Evolutionary conservation across 2,113 vertebrate species (phyloP).

Genomic region (Pseudorectes ferrugineus): DNA sequence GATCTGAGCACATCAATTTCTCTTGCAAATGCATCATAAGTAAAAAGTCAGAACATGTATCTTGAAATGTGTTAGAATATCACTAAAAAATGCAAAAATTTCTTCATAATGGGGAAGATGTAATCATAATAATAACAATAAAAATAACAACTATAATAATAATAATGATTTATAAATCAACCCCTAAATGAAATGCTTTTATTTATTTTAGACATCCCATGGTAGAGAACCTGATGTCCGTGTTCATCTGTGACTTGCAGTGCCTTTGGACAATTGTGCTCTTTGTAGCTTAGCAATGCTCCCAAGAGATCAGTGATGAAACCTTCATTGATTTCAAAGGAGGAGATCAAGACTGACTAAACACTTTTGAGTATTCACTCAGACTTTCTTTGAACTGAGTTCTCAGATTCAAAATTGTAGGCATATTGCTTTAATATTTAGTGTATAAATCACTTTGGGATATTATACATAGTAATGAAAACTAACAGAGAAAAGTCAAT

Average conservation of each 20-base stretch:
- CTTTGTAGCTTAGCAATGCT: background rate
- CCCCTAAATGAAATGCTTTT: fast-evolving
- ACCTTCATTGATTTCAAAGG: background rate
- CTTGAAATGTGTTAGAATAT: background rate
- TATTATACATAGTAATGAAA: background rate
- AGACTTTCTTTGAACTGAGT: background rate
- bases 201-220: background rate
- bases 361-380: background rate
- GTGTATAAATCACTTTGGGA: background rate
- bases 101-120: background rate
- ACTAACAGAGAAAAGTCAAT: background rate
- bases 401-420: background rate
- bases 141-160: background rate
- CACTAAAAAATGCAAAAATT: background rate
- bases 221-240: background rate
- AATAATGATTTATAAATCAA: background rate
- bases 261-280: background rate
- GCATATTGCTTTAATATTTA: background rate
- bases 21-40: background rate
- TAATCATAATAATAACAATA: background rate
- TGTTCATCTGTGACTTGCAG: background rate
- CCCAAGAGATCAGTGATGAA: background rate
- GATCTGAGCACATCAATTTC: background rate
- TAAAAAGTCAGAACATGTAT: background rate
- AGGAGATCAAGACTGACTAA: background rate